phyloP scores from a whole-genome alignment of 2,797 vertebrate species.

The Anas georgica region DNA sequence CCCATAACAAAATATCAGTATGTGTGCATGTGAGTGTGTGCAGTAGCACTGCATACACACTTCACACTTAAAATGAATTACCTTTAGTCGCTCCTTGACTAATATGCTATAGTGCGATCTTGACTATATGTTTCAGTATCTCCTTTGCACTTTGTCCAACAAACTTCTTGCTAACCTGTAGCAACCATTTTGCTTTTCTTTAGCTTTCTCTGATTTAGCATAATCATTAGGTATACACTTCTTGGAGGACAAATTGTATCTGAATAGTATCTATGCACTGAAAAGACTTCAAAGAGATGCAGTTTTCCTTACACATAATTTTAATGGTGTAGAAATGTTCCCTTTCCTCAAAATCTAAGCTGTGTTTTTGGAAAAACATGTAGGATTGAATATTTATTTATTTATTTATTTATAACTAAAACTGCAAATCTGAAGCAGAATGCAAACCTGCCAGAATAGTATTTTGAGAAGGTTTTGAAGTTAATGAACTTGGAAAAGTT shows the following conservation, averaged over 20 bases:
- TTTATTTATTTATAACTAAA: neutral
- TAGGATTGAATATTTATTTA: neutral
- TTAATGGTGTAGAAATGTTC: neutral
- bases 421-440: neutral
- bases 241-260: neutral
- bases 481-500: neutral
- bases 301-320: neutral
- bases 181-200: neutral
- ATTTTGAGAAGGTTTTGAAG: neutral
- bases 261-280: neutral
- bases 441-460: rapidly evolving
- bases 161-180: neutral
- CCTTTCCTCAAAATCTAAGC: neutral
- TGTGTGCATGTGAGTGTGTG: too few species aligned
- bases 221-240: neutral
- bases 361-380: neutral
- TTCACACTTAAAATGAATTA: neutral
- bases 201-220: neutral
- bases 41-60: neutral
- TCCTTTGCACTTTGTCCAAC: neutral
- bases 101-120: neutral
- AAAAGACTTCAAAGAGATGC: neutral
- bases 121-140: neutral
- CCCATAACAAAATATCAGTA: neutral
- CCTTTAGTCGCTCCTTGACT: neutral